phyloP scores from a whole-genome alignment of 1,140 invertebrate species.

The Pseudachorutes palmiensis region DNA sequence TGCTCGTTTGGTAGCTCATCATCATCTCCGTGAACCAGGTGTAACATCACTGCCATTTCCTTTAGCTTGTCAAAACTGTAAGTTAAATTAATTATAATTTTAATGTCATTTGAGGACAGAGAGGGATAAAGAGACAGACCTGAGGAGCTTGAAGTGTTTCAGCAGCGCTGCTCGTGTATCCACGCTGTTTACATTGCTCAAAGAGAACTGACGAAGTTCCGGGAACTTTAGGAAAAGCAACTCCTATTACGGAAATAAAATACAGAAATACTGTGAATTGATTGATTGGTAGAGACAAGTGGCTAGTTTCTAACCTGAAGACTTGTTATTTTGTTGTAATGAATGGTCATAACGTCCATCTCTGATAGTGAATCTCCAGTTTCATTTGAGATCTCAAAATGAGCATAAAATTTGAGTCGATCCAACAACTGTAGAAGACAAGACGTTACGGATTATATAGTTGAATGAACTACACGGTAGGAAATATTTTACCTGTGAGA shows the following conservation, averaged over 20 bases:
- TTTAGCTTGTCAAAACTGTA: slow-evolving; percentile 67
- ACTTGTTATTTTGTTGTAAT: slow-evolving; percentile 83
- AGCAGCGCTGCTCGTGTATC: slow-evolving; percentile 75
- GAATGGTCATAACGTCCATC: slow-evolving; percentile 83
- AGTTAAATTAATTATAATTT: no score
- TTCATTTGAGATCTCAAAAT: slow-evolving; percentile 96
- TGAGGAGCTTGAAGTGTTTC: slow-evolving; percentile 72
- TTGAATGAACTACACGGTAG: background rate
- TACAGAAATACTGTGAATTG: no score
- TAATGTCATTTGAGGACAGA: no score
- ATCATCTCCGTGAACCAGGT: slow-evolving; percentile 70
- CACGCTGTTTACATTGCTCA: slow-evolving; percentile 88
- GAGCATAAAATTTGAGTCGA: slow-evolving; percentile 91
- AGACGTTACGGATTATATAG: slow-evolving; percentile 12
- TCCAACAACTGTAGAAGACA: slow-evolving; percentile 69
- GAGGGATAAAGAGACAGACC: no score
- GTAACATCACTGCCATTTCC: slow-evolving; percentile 73
- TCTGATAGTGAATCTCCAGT: slow-evolving; percentile 89
- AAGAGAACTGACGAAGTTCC: slow-evolving; percentile 72
- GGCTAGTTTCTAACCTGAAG: slow-evolving; percentile 67
- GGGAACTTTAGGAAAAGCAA: slow-evolving; percentile 88
- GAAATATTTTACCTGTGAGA: slow-evolving; percentile 64
- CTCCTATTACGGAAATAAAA: no score
- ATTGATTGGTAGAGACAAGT: no score
- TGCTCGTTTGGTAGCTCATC: slow-evolving; percentile 60